Conservation (phyloP, 1,140 invertebrate genomes). For the silkworm (Bombyx mori) region DNA sequence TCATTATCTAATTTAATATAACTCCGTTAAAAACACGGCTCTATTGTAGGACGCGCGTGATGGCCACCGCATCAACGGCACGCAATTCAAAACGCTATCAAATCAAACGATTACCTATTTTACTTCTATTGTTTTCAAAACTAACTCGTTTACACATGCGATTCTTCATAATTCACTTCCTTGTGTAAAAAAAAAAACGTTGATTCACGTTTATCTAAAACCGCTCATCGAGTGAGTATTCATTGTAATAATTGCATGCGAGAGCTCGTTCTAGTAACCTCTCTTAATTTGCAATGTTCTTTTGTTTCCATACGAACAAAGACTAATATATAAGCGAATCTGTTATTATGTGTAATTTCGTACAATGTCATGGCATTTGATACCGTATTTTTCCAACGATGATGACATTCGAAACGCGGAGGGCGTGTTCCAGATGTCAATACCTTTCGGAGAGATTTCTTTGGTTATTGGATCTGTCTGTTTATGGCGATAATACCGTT, state of each 20-base stretch:
- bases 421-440: slow-evolving; percentile 20
- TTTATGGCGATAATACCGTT: slow-evolving; percentile 29
- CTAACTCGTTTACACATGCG: slow-evolving; percentile 1
- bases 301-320: slow-evolving; percentile 26
- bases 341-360: slow-evolving; percentile 11
- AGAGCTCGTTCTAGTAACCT: slow-evolving; percentile 29
- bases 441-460: slow-evolving; percentile 13
- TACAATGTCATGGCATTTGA: slow-evolving; percentile 18
- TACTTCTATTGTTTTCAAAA: slow-evolving; percentile 14
- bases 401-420: slow-evolving; percentile 17
- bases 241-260: slow-evolving; percentile 19
- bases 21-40: slow-evolving; percentile 40
- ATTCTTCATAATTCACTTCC: background rate
- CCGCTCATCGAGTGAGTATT: background rate
- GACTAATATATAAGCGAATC: slow-evolving; percentile 21
- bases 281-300: slow-evolving; percentile 21
- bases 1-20: slow-evolving; percentile 56
- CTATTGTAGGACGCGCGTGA: slow-evolving; percentile 35
- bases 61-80: slow-evolving; percentile 26
- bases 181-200: slow-evolving; percentile 1
- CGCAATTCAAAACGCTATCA: slow-evolving; percentile 26
- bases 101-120: background rate
- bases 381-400: slow-evolving; percentile 10
- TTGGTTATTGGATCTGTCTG: slow-evolving; percentile 19
- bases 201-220: slow-evolving; percentile 4